These are phyloP conservation scores for Xestia xanthographa DNA, from an alignment of 2,888 invertebrate genomes.

Conservation along the genomic window DNA sequence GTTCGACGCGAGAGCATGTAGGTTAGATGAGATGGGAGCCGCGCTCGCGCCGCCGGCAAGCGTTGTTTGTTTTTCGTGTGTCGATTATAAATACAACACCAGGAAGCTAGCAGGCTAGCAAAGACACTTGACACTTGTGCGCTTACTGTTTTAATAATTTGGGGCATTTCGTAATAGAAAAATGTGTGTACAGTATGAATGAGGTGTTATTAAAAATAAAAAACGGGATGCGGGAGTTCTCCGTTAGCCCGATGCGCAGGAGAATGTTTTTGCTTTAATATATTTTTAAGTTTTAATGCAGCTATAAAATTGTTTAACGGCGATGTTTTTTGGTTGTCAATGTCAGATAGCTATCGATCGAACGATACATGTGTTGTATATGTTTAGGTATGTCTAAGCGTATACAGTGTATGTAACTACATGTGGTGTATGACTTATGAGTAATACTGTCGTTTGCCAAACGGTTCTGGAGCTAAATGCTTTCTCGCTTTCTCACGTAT, in stretches of 20 bases:
- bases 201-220: slow-evolving; percentile 60
- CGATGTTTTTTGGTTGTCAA: slow-evolving; percentile 42
- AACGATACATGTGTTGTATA: slow-evolving; percentile 19
- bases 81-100: slow-evolving; percentile 88
- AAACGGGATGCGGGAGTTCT: slow-evolving; percentile 51
- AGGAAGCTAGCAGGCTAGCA: slow-evolving; percentile 82
- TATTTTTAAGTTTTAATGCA: slow-evolving; percentile 59
- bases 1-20: slow-evolving; percentile 58
- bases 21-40: slow-evolving; percentile 54
- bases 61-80: slow-evolving; percentile 88
- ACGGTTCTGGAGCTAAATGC: slow-evolving; percentile 52
- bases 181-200: slow-evolving; percentile 53
- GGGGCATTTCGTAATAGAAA: slow-evolving; percentile 65
- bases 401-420: slow-evolving; percentile 17
- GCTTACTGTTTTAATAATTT: slow-evolving; percentile 70
- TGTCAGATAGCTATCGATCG: slow-evolving; percentile 50
- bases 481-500: slow-evolving; percentile 48
- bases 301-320: slow-evolving; percentile 46
- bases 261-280: slow-evolving; percentile 44
- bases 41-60: slow-evolving; percentile 74
- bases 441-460: slow-evolving; percentile 65
- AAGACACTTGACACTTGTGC: slow-evolving; percentile 77
- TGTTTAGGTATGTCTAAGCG: slow-evolving; percentile 8
- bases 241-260: slow-evolving; percentile 27
- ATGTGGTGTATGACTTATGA: slow-evolving; percentile 43